Percentiles rank a stretch among this genome's conserved stretches.
Evolutionary conservation across 2,797 vertebrate genomes (phyloP).

Genomic region (Girardinus metallicus): DNA sequence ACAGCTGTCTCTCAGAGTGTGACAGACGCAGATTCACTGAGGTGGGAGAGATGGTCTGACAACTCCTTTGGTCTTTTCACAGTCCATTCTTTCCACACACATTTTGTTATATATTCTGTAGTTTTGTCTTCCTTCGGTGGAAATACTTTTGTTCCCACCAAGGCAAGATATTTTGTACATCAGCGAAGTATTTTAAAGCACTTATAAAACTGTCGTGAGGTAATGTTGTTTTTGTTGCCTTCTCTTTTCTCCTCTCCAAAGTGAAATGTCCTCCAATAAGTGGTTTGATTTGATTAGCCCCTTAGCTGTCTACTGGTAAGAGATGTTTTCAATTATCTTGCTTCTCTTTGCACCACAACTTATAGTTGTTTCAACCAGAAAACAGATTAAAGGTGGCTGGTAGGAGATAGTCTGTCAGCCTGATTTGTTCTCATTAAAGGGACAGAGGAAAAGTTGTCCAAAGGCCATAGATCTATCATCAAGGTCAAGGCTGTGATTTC

Average conservation of each 20-base stretch:
- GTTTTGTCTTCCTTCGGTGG: conserved; percentile 6
- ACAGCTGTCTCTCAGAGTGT: conserved; percentile 75
- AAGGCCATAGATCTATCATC: conserved; percentile 4
- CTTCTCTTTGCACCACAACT: conserved; percentile 53
- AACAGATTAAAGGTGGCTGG: conserved; percentile 49
- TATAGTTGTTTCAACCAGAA: conserved; percentile 32
- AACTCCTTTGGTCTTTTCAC: conserved; percentile 38
- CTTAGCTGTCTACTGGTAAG: conserved; percentile 27
- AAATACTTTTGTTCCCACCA: conserved; percentile 4
- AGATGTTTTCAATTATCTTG: conserved; percentile 54
- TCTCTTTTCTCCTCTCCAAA: conserved; percentile 2
- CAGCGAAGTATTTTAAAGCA: neutral
- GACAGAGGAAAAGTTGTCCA: conserved; percentile 6
- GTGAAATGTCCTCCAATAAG: conserved; percentile 38
- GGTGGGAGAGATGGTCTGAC: conserved; percentile 49
- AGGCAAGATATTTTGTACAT: neutral
- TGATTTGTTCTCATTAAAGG: conserved; percentile 49
- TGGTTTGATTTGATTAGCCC: conserved; percentile 47
- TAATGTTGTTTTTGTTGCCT: neutral
- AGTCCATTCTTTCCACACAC: conserved; percentile 16
- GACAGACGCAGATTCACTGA: conserved; percentile 76
- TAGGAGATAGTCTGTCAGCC: conserved; percentile 28
- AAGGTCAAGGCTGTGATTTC: neutral
- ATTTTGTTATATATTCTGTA: conserved; percentile 13
- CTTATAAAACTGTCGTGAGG: neutral